Evolutionary conservation across 2,888 invertebrate species (phyloP), one percentile per base, ranked within the genome.

Genomic region (Andrena camellia): DNA sequence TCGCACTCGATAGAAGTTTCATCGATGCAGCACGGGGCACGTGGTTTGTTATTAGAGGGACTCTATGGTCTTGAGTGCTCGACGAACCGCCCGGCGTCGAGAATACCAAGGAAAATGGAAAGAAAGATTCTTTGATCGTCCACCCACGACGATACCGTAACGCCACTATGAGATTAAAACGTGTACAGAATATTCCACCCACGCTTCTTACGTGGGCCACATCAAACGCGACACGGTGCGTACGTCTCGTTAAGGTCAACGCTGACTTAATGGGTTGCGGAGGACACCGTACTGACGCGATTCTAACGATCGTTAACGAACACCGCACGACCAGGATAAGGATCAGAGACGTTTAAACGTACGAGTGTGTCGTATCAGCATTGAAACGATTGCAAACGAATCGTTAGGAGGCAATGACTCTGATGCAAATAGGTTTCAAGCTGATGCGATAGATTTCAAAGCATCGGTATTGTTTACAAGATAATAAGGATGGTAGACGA

Each of bases 151-250:
- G 8, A 13, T 23, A 48, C 8, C n/a, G 17, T 42, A 77, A 50
- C 17, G 42, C 29, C 52, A 33, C 48, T 75, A 80, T 60, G 75
- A 26, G 70, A 81, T 82, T 73, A 72, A 77, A 42, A 64, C 33
- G 42, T 52, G 63, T 75, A 54, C 66, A 67, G 48, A 67, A 66
- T 66, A 80, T 33, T 70, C 64, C 60, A 7, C 69, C 70, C 35
- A 74, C 80, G 52, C 20, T 2, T n/a, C 13, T 23, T 33, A 73
- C 72, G 79, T 69, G 73, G 69, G 17, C n/a, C 17, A 42, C 59
- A 62, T 33, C 17, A 29, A 35, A 35, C 26, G 17, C 5, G 35
- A 60, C 2, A 26, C 6, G 17, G 7, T n/a, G 33, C 8, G 23
- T 62, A 26, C 50, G 20, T 6, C 1, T 2, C 17, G 5, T 2